These are phyloP conservation scores for Bagarius yarrelli DNA, from an alignment of 2,113 vertebrate species.

Conservation along the genomic window DNA sequence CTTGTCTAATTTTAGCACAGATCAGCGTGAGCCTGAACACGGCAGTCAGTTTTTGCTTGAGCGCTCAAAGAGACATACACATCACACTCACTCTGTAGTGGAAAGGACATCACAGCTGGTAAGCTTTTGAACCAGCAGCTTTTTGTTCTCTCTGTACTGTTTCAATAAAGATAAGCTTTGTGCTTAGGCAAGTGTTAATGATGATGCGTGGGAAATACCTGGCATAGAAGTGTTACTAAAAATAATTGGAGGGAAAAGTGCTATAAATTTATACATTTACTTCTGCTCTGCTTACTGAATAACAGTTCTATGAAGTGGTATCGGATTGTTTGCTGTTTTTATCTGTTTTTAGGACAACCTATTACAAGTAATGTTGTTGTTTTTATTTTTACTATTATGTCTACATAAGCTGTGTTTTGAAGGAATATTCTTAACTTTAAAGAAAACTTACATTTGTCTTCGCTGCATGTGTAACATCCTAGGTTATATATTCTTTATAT, in stretches of 20 bases:
- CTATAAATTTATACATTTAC: neutral
- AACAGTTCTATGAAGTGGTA: neutral
- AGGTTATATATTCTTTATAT: too few relatives aligned
- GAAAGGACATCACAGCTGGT: constrained; percentile 45
- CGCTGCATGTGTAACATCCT: neutral
- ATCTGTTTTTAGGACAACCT: neutral
- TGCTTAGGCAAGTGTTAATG: neutral
- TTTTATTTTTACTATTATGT: too few relatives aligned
- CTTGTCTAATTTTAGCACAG: constrained; percentile 63
- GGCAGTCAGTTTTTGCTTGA: constrained; percentile 38
- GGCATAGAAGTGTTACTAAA: neutral
- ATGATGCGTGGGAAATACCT: constrained; percentile 1
- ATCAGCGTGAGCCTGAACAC: constrained; percentile 38
- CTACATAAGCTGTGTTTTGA: neutral
- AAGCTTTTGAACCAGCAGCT: constrained; percentile 35
- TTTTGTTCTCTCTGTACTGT: constrained; percentile 23
- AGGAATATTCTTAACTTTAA: neutral
- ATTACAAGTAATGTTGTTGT: neutral
- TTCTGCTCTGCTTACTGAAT: constrained; percentile 1
- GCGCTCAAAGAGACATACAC: constrained; percentile 4
- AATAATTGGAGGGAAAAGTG: neutral
- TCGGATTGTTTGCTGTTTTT: neutral
- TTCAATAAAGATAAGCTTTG: neutral
- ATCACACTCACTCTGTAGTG: constrained; percentile 17
- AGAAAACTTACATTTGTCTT: neutral